Conservation (phyloP, 1,140 invertebrate genomes). For the Drosophila prosaltans region DNA sequence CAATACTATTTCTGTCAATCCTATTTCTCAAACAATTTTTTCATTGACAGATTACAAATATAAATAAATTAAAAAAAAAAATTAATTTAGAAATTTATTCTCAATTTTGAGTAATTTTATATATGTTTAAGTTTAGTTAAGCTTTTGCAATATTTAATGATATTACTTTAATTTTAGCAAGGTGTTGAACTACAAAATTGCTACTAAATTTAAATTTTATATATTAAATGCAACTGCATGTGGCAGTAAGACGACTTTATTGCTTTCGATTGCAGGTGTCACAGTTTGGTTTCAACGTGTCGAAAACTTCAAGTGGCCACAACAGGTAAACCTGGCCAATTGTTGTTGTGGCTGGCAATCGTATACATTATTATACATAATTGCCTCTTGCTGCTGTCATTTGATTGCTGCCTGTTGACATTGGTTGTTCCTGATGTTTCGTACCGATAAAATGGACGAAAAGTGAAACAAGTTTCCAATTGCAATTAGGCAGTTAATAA, state of each 20-base stretch:
- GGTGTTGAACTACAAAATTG: slow-evolving; percentile 72
- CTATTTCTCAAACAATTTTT: no score
- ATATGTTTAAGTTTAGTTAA: no score
- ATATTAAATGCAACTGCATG: background rate
- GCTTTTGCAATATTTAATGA: background rate
- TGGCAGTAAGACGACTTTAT: slow-evolving; percentile 4
- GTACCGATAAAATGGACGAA: slow-evolving; percentile 45
- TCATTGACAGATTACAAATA: no score
- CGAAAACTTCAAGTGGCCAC: slow-evolving; percentile 67
- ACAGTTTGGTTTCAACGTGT: slow-evolving; percentile 65
- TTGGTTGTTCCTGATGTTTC: slow-evolving; percentile 49
- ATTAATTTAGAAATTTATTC: no score
- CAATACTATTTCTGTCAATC: no score
- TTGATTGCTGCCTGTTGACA: slow-evolving; percentile 55
- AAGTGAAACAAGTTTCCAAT: slow-evolving; percentile 51
- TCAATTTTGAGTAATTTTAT: no score
- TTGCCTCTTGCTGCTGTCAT: slow-evolving; percentile 62
- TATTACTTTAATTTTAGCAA: slow-evolving; percentile 30
- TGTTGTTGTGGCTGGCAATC: slow-evolving; percentile 35
- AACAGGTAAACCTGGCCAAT: slow-evolving; percentile 24
- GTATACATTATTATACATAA: slow-evolving; percentile 71
- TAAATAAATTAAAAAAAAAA: no score
- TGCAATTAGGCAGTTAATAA: slow-evolving; percentile 71
- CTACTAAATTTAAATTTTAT: background rate
- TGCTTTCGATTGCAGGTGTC: slow-evolving; percentile 66